phyloP scores from a whole-genome alignment of 2,797 vertebrate species.

The Karalla daura region DNA sequence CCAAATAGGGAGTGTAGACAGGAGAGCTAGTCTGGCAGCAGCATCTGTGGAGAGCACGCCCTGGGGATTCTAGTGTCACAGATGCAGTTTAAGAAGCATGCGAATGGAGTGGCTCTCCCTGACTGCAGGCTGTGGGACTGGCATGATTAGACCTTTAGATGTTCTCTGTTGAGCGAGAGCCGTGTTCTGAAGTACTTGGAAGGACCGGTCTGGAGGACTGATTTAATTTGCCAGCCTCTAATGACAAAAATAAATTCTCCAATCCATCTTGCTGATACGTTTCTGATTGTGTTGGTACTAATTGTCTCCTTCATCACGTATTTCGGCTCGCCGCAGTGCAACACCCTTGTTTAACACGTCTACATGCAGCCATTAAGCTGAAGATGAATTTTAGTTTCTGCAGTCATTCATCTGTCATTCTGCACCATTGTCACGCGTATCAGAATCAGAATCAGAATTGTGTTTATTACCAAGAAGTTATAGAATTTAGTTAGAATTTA shows the following conservation, averaged over 20 bases:
- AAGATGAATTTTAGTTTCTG: conserved; percentile 46
- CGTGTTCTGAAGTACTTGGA: conserved; percentile 58
- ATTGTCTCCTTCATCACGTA: conserved; percentile 69
- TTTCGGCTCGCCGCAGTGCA: conserved; percentile 51
- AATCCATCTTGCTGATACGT: conserved; percentile 62
- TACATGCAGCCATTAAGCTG: conserved; percentile 39
- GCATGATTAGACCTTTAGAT: conserved; percentile 80
- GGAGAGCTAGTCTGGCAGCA: conserved; percentile 74
- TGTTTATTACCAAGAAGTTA: too few relatives aligned
- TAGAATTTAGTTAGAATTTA: too few relatives aligned
- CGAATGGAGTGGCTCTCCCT: conserved; percentile 67
- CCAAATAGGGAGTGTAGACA: conserved; percentile 76
- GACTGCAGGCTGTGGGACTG: conserved; percentile 65
- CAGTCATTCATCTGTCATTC: conserved; percentile 20
- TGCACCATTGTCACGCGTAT: conserved; percentile 5
- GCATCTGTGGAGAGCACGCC: conserved; percentile 77
- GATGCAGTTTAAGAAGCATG: conserved; percentile 74
- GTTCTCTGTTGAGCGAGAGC: conserved; percentile 66
- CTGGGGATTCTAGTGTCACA: conserved; percentile 79
- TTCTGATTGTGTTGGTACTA: conserved; percentile 73
- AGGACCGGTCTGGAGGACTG: conserved; percentile 63
- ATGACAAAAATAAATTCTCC: conserved; percentile 75
- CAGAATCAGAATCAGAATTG: too few relatives aligned
- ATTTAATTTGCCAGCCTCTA: conserved; percentile 78
- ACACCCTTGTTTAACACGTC: conserved; percentile 42